Base-by-base conservation (phyloP, 2,888 invertebrate species). In the Hartigia nigra region DNA sequence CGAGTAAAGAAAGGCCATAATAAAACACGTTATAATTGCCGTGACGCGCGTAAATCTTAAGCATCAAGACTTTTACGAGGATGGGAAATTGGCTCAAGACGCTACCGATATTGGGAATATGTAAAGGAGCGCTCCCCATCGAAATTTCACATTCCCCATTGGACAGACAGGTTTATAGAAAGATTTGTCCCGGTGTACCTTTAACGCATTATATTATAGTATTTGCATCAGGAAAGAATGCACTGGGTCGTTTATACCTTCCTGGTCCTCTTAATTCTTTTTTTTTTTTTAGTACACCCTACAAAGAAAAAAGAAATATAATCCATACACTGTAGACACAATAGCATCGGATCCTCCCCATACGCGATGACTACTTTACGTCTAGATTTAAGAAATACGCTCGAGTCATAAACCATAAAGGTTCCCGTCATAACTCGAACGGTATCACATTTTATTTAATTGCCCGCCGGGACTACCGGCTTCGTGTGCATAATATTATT, bases 371-470 rank as follows among this genome's bases (percentile, higher is more conserved):
- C 86, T 80, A 85, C 88, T 91, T 91, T 90, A 90, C 87, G 86
- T 83, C 81, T 82, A 88, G 90, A 90, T 91, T 90, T 90, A 90
- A 91, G 90, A 88, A 91, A 90, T 89, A 90, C 87, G 88, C 87
- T 84, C 84, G 81, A 87, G 88, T 86, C 89, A 88, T 91, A 91
- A 91, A 91, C 90, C 87, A 90, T 91, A 91, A 91, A 91, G 91
- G 91, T 91, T 90, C 90, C 83, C 88, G 91, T 90, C 90, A 91
- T 91, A 91, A 91, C 91, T 91, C 87, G 89, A 88, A 88, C 90
- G 89, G 89, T 89, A 90, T 91, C 90, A 87, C 91, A 89, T 91
- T 91, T 91, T 91, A 91, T 91, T 91, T 91, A 91, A 91, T 91
- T 91, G 91, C 90, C 88, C 81, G 85, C 3, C n/a, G 86, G 86